Evolutionary conservation across 2,888 invertebrate species (phyloP).

Genomic region (Arge pagana): DNA sequence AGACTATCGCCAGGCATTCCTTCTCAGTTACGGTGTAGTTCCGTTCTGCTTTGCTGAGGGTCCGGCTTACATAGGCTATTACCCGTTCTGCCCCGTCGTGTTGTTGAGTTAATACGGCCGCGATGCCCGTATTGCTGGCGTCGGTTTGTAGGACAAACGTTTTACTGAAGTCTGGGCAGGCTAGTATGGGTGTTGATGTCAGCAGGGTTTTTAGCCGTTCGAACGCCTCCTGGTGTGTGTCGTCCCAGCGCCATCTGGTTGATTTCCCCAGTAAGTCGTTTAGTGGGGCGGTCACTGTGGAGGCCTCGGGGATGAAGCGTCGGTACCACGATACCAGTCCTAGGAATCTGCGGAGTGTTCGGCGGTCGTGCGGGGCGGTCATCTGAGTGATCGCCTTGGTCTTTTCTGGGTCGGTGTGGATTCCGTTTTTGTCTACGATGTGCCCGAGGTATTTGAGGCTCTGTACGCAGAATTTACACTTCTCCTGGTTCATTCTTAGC

Average conservation of each 20-base stretch:
- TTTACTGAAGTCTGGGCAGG: slow-evolving; percentile 19
- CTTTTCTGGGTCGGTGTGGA: slow-evolving; percentile 29
- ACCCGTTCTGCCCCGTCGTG: slow-evolving; percentile 24
- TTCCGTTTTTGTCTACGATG: slow-evolving; percentile 27
- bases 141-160: slow-evolving; percentile 31
- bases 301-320: slow-evolving; percentile 19
- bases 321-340: slow-evolving; percentile 27
- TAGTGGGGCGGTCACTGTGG: slow-evolving; percentile 11
- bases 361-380: too few species aligned
- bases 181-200: slow-evolving; percentile 19
- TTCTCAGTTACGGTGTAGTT: slow-evolving; percentile 31
- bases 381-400: too few species aligned
- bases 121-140: slow-evolving; percentile 28
- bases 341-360: slow-evolving; percentile 24
- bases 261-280: slow-evolving; percentile 13
- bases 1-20: slow-evolving; percentile 37
- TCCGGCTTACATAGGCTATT: slow-evolving; percentile 29
- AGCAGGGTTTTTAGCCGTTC: slow-evolving; percentile 21
- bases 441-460: slow-evolving; percentile 28
- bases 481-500: slow-evolving; percentile 26
- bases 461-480: slow-evolving; percentile 23
- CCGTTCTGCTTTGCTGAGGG: slow-evolving; percentile 17
- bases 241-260: slow-evolving; percentile 11
- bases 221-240: slow-evolving; percentile 14
- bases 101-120: slow-evolving; percentile 24